A percentile compares a stretch with the other conserved stretches of the same genome.
phyloP scores from a whole-genome alignment of 2,797 vertebrate species.

The Sebastolobus alascanus region DNA sequence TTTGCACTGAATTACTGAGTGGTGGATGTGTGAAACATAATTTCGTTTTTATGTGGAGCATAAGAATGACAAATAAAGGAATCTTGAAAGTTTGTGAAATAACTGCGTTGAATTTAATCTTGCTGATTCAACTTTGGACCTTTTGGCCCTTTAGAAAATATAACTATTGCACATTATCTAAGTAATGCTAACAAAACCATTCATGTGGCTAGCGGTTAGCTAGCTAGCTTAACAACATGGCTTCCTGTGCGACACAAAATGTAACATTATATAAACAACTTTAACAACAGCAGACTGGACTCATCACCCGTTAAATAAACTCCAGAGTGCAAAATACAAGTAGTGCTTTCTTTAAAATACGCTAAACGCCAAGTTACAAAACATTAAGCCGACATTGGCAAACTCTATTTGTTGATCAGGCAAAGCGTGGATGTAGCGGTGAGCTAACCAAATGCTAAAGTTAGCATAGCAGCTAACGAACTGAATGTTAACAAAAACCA shows the following conservation, averaged over 20 bases:
- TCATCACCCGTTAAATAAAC: accelerated
- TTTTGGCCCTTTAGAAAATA: accelerated
- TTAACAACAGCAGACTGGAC: accelerated
- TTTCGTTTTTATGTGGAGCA: no score
- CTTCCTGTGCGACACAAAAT: slow-evolving; percentile 11
- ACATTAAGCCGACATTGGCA: accelerated
- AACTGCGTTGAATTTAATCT: accelerated
- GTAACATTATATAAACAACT: background rate
- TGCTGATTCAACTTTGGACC: accelerated
- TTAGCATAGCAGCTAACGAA: slow-evolving; percentile 43
- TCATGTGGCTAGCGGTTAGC: background rate
- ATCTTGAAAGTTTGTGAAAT: accelerated
- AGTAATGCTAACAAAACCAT: background rate
- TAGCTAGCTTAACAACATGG: slow-evolving; percentile 50
- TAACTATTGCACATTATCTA: accelerated
- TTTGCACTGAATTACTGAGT: no score
- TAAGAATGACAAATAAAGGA: no score
- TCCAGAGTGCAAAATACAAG: accelerated
- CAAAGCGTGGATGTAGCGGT: slow-evolving; percentile 34
- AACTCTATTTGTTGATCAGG: background rate
- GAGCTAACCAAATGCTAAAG: slow-evolving; percentile 50
- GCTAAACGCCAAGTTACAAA: accelerated
- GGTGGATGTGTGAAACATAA: no score
- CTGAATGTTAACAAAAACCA: background rate
- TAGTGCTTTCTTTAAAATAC: accelerated